A percentile compares a stretch with the other conserved stretches of the same genome.
Evolutionary conservation across 2,888 invertebrate species (phyloP).

Genomic region (Glyphotaelius pellucidus): DNA sequence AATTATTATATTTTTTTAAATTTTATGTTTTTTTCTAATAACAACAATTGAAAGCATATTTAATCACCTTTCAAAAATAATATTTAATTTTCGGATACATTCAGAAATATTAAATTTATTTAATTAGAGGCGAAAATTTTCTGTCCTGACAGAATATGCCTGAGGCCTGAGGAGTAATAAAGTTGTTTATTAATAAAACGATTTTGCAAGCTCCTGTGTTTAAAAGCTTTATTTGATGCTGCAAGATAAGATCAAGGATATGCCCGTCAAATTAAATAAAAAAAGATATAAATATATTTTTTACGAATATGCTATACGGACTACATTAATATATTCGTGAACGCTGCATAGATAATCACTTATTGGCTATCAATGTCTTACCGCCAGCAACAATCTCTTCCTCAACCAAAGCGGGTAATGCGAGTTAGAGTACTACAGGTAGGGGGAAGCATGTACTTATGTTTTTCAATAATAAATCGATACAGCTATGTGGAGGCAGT

Average conservation of each 20-base stretch:
- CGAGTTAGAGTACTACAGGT: not conserved
- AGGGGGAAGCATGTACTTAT: conserved; percentile 33
- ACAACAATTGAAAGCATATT: no score
- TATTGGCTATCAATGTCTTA: conserved; percentile 4
- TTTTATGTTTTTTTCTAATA: no score
- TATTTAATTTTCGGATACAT: no score
- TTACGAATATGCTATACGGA: not conserved
- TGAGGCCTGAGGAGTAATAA: no score
- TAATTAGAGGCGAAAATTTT: no score
- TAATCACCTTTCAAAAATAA: no score
- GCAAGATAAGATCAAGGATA: not conserved
- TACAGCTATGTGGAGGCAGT: conserved; percentile 58
- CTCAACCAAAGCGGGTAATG: not conserved
- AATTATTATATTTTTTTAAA: no score
- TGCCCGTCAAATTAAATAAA: not conserved
- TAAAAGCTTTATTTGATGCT: not conserved
- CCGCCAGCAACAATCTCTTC: not conserved
- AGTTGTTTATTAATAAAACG: not conserved
- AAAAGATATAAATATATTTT: not conserved
- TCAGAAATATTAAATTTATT: no score
- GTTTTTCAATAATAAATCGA: conserved; percentile 64
- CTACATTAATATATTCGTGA: not conserved
- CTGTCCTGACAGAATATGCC: no score
- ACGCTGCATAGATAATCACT: conserved; percentile 3
- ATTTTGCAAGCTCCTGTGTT: not conserved